A percentile compares a stretch with the other conserved stretches of the same genome.
These are phyloP conservation scores for Indicator indicator DNA, from an alignment of 2,113 vertebrate species.

Conservation along the genomic window DNA sequence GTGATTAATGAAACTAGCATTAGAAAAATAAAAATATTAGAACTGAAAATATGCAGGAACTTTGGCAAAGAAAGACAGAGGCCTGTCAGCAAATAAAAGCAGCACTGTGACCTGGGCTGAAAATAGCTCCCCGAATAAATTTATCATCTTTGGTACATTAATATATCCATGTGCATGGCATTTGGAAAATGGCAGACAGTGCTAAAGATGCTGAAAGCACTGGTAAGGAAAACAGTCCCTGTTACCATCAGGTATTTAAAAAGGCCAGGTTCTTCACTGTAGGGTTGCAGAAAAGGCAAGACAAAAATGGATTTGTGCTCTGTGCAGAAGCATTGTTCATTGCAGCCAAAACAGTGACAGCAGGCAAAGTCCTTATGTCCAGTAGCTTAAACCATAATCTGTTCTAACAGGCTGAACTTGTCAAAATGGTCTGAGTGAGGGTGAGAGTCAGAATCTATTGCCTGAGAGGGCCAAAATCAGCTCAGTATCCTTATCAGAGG, in stretches of 20 bases:
- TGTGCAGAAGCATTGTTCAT: neutral
- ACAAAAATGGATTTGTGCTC: neutral
- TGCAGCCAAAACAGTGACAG: neutral
- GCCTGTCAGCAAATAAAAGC: conserved; percentile 5
- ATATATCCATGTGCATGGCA: neutral
- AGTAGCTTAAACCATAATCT: neutral
- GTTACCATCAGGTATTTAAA: neutral
- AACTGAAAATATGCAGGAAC: conserved; percentile 26
- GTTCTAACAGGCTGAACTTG: neutral
- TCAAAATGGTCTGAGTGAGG: neutral
- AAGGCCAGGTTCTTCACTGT: neutral
- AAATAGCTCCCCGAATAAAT: conserved; percentile 49
- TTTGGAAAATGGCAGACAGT: neutral
- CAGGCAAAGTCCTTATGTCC: neutral
- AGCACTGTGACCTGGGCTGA: conserved; percentile 5
- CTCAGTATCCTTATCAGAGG: neutral
- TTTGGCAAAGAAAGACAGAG: conserved; percentile 37
- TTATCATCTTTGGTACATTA: conserved; percentile 14
- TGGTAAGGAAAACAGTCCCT: neutral
- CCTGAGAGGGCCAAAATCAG: neutral
- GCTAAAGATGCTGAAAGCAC: neutral
- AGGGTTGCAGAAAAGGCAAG: neutral
- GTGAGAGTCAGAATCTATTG: neutral
- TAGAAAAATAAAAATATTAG: conserved; percentile 47
- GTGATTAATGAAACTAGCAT: conserved; percentile 31